phyloP scores from a whole-genome alignment of 35 echinoderm and acorn worm species.

The Lytechinus variegatus region DNA sequence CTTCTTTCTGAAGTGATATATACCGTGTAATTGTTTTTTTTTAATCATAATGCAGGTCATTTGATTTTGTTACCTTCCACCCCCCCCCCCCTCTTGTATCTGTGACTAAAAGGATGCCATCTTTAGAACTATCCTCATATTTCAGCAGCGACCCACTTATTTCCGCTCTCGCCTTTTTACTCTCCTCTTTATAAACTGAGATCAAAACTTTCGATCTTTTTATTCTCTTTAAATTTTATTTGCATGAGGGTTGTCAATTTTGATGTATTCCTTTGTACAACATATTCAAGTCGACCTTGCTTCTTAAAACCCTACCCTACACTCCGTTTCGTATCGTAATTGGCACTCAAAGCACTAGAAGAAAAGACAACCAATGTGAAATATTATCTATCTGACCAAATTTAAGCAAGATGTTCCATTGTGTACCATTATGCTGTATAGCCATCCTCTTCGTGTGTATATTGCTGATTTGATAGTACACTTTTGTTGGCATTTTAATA shows the following conservation, averaged over 20 bases:
- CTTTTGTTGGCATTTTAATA: neutral
- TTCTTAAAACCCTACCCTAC: neutral
- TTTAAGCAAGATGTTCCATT: neutral
- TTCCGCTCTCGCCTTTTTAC: neutral
- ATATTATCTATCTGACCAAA: slow-evolving; percentile 14
- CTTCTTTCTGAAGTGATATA: neutral
- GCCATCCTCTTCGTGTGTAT: neutral
- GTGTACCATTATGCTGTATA: neutral
- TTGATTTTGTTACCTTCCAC: neutral
- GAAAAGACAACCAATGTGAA: neutral
- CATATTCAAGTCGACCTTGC: neutral
- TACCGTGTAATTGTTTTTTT: slow-evolving; percentile 9
- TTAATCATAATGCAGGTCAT: slow-evolving; percentile 26
- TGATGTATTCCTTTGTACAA: neutral
- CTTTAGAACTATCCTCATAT: neutral
- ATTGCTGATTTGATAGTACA: slow-evolving; percentile 12
- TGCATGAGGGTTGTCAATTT: neutral
- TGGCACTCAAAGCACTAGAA: neutral
- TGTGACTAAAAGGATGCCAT: neutral
- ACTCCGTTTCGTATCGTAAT: neutral
- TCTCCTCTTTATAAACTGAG: neutral
- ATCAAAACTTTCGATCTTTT: slow-evolving; percentile 20
- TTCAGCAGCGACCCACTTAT: slow-evolving; percentile 44
- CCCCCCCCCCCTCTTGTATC: neutral
- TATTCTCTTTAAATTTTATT: neutral